Evolutionary conservation across 2,113 vertebrate species (phyloP), one percentile per base, ranked within the genome.

Genomic region (Eolophus roseicapilla): DNA sequence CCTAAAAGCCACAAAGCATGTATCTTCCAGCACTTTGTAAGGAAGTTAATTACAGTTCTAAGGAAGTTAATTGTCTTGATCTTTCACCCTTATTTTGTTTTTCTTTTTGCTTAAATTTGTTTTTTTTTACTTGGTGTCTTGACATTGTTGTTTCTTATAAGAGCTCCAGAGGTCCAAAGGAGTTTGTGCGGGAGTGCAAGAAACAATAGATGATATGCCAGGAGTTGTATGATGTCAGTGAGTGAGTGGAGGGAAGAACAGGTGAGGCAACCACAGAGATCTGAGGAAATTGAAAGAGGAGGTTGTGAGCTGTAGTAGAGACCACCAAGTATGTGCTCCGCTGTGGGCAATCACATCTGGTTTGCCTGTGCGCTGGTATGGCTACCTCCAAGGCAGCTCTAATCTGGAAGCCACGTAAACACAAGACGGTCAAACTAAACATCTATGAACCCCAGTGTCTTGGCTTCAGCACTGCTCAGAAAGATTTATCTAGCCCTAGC

Each of bases 301-400:
- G 35, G 8, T 52, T 80, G 27, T 47, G 39, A 88, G 18, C 57
- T 83, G 9, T 33, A 52, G 79, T 70, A 4, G 37, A 91, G 60
- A 63, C 60, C 28, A 18, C 25, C 5, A 0, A 1, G 11, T 59
- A 27, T 0, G 3, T 65, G 33, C 17, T 91, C 0, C 0, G 62
- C 43, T 87, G 27, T 43, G 67, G 29, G 43, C 16, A 39, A 7
- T 85, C 43, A 19, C 0, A 1, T 60, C 46, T 50, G 28, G 68
- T 89, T 75, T 89, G 70, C 20, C 31, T 33, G 13, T 57, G 27
- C 33, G 62, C 31, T 35, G 29, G 47, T 27, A 24, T 3, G 27
- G 18, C 43, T 76, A 29, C 57, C 17, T 85, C 8, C 47, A 69
- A 25, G 62, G 17, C 47, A 73, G 23, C 8, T 87, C 10, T 76